Base-by-base conservation (phyloP, 2,113 vertebrate species). In the Microtus oregoni region DNA sequence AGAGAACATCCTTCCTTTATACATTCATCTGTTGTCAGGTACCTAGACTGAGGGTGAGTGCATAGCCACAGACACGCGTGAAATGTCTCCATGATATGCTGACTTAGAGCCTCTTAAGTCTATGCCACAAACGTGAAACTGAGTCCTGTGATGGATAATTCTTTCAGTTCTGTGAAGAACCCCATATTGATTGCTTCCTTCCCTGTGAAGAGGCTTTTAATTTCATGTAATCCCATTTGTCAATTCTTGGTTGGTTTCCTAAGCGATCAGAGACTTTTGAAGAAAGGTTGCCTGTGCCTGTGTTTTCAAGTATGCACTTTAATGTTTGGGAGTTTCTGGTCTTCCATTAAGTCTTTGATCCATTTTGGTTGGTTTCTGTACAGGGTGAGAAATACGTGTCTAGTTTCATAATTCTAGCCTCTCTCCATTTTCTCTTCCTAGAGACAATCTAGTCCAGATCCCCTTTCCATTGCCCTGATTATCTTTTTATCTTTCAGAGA, bases 351-450 rank as follows among this genome's bases (percentile, higher is more conserved):
- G 47, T 26, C 67, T 88, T 88, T 72, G 67, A 72, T 88, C 47
- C 22, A 55, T 55, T 88, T 88, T 88, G 67, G 50, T 38, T 88
- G 67, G 50, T 38, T 72, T 72, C 47, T 70, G 35, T 28, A 55
- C 24, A 72, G 6, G 7, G 32, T 32, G 20, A 87, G 32, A 87
- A 47, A 52, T 38, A 14, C 20, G 13, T 55, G 24, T 72, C 44
- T 55, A 26, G 47, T 72, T 70, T 52, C 19, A 24, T 55, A 38
- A 47, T 87, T 41, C 32, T 89, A 26, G 41, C 12, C 79, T 4
- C n/a, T 14, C 50, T 7, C 58, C 47, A 30, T 38, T 41, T 94
- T 88, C 82, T 93, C 85, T 92, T 83, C 81, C 91, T 55, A 76
- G 93, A 85, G 44, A 67, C 85, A 44, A 92, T 73, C 12, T 70